Base-by-base conservation (phyloP, 2,797 vertebrate species). In the Microctenopoma steveboyesi region DNA sequence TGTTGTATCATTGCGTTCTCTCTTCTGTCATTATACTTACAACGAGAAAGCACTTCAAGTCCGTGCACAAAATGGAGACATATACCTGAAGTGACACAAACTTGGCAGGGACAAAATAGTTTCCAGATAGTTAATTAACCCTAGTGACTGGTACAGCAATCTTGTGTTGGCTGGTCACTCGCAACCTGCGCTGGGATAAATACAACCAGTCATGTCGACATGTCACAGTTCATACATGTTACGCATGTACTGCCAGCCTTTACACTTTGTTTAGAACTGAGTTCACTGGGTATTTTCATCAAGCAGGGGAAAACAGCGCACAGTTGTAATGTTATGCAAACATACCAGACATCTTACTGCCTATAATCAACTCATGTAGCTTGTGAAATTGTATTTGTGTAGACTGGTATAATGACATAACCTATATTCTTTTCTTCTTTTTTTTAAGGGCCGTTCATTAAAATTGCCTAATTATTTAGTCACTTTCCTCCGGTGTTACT, bases 1-100 rank as follows among this genome's bases (percentile, higher is more conserved):
- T 70, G 68, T 79, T 74, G 57, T 55, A 82, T 88, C 77, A 81
- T 76, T 84, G 75, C 79, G 68, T 78, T 86, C 73, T 73, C 72
- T 65, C 56, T 76, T 46, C 85, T 89, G 90, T 85, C 90, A 84
- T 87, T 82, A 65, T 77, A 85, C 90, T 89, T 91, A 85, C 73
- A 78, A 66, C 64, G 64, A 79, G 80, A 89, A 89, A 84, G 76
- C 60, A 71, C 69, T 74, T 54, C 58, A 84, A 88, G 82, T 75
- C 77, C 0, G 45, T 86, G 86, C 88, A 83, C 85, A 70, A 92
- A 86, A 86, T 87, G 90, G 81, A 82, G 91, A 92, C 88, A 91
- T 88, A 91, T 93, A 94, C 89, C 92, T 93, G 88, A 92, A 90
- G 93, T 92, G 93, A 94, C 93, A 92, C 81, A 89, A 87, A 92